Conservation (phyloP, 1,140 invertebrate species). For the Phortica variegata region DNA sequence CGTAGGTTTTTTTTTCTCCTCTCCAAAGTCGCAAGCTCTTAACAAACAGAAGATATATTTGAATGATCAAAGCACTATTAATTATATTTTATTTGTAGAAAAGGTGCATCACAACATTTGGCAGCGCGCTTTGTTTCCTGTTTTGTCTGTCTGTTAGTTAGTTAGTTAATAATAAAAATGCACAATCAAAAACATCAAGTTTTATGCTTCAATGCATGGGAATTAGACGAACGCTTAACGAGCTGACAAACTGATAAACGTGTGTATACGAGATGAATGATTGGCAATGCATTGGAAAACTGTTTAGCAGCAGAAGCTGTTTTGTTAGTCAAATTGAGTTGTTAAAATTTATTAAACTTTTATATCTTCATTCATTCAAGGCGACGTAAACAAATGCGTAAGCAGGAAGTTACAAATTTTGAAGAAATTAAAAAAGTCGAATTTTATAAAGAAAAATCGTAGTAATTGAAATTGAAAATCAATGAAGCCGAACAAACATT, state of each 20-base stretch:
- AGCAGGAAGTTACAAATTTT: too few species aligned
- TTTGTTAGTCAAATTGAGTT: conserved; percentile 16
- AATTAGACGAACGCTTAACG: conserved; percentile 27
- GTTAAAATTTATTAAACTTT: conserved; percentile 20
- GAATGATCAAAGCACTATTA: conserved; percentile 16
- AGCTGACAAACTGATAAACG: conserved; percentile 44
- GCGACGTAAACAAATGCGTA: not conserved
- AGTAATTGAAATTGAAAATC: conserved; percentile 12
- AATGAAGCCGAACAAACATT: conserved; percentile 47
- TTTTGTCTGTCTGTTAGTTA: conserved; percentile 23
- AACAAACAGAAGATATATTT: too few species aligned
- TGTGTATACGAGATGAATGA: conserved; percentile 25
- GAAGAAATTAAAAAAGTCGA: too few species aligned
- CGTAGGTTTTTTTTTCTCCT: conserved; percentile 29
- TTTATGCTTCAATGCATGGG: conserved; percentile 44
- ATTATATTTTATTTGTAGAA: conserved; percentile 18
- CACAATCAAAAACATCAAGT: conserved; percentile 25
- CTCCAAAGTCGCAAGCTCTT: conserved; percentile 16
- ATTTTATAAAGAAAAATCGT: conserved; percentile 24
- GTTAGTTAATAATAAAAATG: conserved; percentile 18
- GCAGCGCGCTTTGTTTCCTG: conserved; percentile 17
- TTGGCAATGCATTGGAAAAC: conserved; percentile 14
- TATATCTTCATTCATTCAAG: conserved; percentile 8
- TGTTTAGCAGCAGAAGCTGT: not conserved
- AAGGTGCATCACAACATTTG: conserved; percentile 8